phyloP scores from a whole-genome alignment of 2,888 invertebrate genomes.

The Nudaria mundana region DNA sequence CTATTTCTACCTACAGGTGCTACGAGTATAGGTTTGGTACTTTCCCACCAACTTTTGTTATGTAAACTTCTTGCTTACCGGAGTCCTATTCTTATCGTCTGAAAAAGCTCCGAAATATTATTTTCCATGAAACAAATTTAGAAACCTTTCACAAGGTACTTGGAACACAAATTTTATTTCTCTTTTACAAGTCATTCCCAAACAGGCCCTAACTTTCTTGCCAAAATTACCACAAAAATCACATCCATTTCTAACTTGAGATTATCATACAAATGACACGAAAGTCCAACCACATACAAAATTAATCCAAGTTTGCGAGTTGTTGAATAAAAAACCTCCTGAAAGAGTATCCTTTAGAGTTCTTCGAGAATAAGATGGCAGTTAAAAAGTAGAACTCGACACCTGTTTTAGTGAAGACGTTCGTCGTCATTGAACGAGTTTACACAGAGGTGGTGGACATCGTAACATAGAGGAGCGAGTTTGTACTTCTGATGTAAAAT shows the following conservation, averaged over 20 bases:
- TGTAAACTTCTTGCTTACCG: neutral
- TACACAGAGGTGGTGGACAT: neutral
- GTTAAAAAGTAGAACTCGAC: slow-evolving; percentile 33
- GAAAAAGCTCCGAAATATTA: neutral
- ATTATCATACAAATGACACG: slow-evolving; percentile 12
- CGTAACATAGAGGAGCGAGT: slow-evolving; percentile 7
- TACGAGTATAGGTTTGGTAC: too few species aligned
- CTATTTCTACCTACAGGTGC: too few species aligned
- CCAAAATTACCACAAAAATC: slow-evolving; percentile 7
- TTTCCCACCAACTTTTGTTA: neutral
- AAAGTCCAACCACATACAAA: slow-evolving; percentile 22
- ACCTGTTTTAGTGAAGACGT: slow-evolving; percentile 39
- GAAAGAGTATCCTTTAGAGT: slow-evolving; percentile 14
- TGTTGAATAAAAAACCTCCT: slow-evolving; percentile 27
- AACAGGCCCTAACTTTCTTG: neutral
- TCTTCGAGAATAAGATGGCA: slow-evolving; percentile 12
- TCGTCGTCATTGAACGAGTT: slow-evolving; percentile 10
- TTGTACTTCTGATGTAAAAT: neutral
- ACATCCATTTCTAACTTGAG: slow-evolving; percentile 1
- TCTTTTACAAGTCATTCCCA: neutral
- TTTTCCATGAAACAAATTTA: neutral
- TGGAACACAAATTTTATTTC: neutral
- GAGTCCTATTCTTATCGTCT: too few species aligned
- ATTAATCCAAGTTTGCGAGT: slow-evolving; percentile 21
- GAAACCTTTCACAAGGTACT: neutral